Evolutionary conservation across 2,113 vertebrate species (phyloP).

Genomic region (Onychostoma macrolepis): DNA sequence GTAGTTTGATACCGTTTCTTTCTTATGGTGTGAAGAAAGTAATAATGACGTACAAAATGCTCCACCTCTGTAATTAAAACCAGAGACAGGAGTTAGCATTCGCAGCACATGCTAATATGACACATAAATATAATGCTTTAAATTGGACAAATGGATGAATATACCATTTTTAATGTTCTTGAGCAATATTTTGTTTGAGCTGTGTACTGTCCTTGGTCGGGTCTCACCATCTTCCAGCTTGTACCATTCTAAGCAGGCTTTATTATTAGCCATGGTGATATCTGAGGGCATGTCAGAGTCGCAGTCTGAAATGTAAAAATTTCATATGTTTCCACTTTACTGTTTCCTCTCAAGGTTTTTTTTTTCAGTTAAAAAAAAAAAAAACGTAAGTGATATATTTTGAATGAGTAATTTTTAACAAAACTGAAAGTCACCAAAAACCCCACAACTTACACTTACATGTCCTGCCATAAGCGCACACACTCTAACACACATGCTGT

Average conservation of each 20-base stretch:
- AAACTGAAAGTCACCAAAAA: neutral
- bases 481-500: neutral
- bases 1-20: slow-evolving; percentile 46
- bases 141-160: neutral
- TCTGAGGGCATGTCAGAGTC: neutral
- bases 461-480: neutral
- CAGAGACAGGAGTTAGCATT: neutral
- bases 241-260: slow-evolving; percentile 67
- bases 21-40: slow-evolving; percentile 66
- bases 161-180: slow-evolving; percentile 47
- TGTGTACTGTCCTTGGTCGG: slow-evolving; percentile 42
- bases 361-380: too few relatives aligned
- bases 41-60: slow-evolving; percentile 71
- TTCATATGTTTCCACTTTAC: neutral
- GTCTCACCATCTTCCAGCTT: slow-evolving; percentile 57
- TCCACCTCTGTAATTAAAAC: slow-evolving; percentile 62
- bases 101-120: neutral
- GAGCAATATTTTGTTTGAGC: neutral
- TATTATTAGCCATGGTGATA: neutral
- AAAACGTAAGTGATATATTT: neutral
- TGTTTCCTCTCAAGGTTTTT: neutral
- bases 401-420: neutral
- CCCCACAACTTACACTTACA: neutral
- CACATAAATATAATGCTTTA: neutral
- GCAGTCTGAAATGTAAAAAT: slow-evolving; percentile 33